Evolutionary conservation across 2,113 vertebrate species (phyloP).

Genomic region (Sitta europaea): DNA sequence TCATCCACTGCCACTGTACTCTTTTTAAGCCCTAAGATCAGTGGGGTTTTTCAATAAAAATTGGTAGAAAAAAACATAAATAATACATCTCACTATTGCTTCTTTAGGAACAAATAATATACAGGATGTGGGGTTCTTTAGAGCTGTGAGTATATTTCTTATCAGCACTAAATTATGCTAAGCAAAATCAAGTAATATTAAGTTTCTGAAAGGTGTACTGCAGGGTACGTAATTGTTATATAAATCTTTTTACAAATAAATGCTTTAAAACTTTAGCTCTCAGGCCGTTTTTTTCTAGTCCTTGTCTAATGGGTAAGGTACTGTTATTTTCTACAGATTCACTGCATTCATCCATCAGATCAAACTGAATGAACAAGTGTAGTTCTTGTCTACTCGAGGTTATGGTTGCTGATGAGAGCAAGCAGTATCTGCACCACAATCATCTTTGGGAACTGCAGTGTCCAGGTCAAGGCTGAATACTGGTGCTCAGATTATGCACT

Average conservation of each 20-base stretch:
- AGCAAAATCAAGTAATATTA: neutral
- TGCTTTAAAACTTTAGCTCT: neutral
- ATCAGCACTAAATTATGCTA: neutral
- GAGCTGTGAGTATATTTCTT: neutral
- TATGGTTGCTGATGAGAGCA: neutral
- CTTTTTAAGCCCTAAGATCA: neutral
- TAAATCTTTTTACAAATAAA: neutral
- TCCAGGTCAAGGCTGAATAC: neutral
- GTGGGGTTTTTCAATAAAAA: neutral
- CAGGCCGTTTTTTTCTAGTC: neutral
- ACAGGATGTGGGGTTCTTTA: neutral
- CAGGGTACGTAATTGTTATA: neutral
- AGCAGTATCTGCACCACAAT: neutral
- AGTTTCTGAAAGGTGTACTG: neutral
- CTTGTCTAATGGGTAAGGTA: neutral
- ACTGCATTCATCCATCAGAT: neutral
- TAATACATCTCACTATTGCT: neutral
- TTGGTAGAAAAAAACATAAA: neutral
- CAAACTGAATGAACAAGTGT: neutral
- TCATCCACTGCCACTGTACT: neutral
- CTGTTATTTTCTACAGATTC: neutral
- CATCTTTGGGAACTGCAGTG: neutral
- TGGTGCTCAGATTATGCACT: neutral
- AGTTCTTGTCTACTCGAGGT: neutral
- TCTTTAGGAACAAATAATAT: neutral